These are phyloP conservation scores for Amphipoea oculea DNA, from an alignment of 2,888 invertebrate species.

Conservation along the genomic window DNA sequence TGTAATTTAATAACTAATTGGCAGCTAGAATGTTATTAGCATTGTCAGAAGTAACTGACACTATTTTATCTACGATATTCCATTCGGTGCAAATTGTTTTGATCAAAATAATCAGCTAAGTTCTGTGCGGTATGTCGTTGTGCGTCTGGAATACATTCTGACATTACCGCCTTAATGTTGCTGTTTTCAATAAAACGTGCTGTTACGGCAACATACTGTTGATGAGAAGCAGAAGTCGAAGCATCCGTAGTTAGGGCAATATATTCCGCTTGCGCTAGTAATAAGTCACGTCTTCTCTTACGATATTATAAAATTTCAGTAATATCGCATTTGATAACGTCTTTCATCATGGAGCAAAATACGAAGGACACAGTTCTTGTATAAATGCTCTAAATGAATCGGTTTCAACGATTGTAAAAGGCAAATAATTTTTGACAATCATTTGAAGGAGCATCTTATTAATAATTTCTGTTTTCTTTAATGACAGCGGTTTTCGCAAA, in stretches of 20 bases:
- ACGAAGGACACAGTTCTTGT: slow-evolving; percentile 14
- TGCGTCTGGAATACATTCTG: slow-evolving; percentile 18
- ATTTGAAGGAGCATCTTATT: slow-evolving; percentile 13
- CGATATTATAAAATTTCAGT: slow-evolving; percentile 10
- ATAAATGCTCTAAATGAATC: slow-evolving; percentile 22
- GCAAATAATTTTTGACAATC: slow-evolving; percentile 27
- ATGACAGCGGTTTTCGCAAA: slow-evolving; percentile 19
- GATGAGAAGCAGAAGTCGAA: slow-evolving; percentile 11
- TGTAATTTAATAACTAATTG: slow-evolving; percentile 13
- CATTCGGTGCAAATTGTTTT: neutral
- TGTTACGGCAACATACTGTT: neutral
- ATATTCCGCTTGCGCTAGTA: slow-evolving; percentile 5
- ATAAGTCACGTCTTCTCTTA: slow-evolving; percentile 3
- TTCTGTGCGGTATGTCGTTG: slow-evolving; percentile 20
- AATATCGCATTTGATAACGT: slow-evolving; percentile 6
- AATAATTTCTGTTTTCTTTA: slow-evolving; percentile 7
- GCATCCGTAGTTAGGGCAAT: slow-evolving; percentile 12
- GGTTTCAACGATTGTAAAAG: slow-evolving; percentile 33
- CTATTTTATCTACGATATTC: slow-evolving; percentile 5
- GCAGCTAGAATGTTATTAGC: slow-evolving; percentile 9
- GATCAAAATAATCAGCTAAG: neutral
- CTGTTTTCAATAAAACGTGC: slow-evolving; percentile 13
- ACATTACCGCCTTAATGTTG: neutral
- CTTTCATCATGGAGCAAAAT: slow-evolving; percentile 8
- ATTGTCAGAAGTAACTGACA: slow-evolving; percentile 15